A percentile compares a stretch with the other conserved stretches of the same genome.
These are phyloP conservation scores for Paramisgurnus dabryanus DNA, from an alignment of 2,113 vertebrate species.

Conservation along the genomic window DNA sequence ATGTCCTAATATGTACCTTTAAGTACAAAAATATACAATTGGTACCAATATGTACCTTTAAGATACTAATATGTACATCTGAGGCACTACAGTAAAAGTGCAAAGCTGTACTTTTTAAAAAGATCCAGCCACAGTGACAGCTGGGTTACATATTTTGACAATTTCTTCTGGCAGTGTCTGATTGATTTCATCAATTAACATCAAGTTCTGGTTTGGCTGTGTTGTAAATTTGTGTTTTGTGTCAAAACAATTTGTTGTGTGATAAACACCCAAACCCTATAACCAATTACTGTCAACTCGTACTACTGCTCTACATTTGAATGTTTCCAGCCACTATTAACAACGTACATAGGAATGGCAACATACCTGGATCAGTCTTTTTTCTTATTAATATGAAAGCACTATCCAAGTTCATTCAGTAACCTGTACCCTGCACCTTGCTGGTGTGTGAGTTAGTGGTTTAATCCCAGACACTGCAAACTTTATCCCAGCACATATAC, in stretches of 20 bases:
- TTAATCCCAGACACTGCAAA: conserved; percentile 15
- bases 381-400: conserved; percentile 20
- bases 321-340: background rate
- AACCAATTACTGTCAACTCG: background rate
- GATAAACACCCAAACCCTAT: conserved; percentile 1
- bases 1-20: too few species aligned
- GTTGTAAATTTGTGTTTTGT: conserved; percentile 2
- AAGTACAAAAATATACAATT: too few species aligned
- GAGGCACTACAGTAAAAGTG: too few species aligned
- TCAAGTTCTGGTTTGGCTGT: conserved; percentile 9
- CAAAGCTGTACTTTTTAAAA: background rate
- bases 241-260: background rate
- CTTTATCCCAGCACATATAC: conserved; percentile 42
- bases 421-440: conserved; percentile 37
- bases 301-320: background rate
- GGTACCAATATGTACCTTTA: conserved; percentile 50
- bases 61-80: too few species aligned
- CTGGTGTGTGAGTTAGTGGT: background rate
- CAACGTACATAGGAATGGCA: background rate
- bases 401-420: conserved; percentile 13
- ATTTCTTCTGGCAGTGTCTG: too few species aligned
- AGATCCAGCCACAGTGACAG: background rate
- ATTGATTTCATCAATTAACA: conserved; percentile 12
- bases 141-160: too few species aligned
- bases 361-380: conserved; percentile 13